A percentile compares a stretch with the other conserved stretches of the same genome.
phyloP scores from a whole-genome alignment of 2,113 vertebrate genomes.

The Gambusia affinis region DNA sequence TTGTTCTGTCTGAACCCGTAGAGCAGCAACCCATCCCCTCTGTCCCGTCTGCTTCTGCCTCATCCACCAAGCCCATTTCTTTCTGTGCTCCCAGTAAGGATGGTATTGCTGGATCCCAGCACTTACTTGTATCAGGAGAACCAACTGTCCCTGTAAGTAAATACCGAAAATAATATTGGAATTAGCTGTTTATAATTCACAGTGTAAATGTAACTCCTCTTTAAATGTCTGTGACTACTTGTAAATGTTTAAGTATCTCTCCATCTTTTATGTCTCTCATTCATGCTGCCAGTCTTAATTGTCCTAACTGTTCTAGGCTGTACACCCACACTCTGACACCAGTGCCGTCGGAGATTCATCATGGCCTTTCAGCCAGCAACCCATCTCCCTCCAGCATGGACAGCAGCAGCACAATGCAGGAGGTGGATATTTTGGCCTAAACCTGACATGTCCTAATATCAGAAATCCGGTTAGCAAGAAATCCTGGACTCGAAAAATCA shows the following conservation, averaged over 20 bases:
- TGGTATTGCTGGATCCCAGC: constrained; percentile 45
- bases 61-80: constrained; percentile 56
- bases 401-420: constrained; percentile 89
- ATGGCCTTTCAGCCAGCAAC: constrained; percentile 77
- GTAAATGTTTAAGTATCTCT: constrained; percentile 39
- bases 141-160: constrained; percentile 79
- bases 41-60: constrained; percentile 57
- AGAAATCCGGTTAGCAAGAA: constrained; percentile 97
- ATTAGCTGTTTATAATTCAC: constrained; percentile 17
- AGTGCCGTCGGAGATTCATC: constrained; percentile 82
- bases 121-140: constrained; percentile 71
- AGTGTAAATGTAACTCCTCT: constrained; percentile 23
- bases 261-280: constrained; percentile 45
- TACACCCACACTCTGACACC: constrained; percentile 81
- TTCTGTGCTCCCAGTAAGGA: constrained; percentile 56
- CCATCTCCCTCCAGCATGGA: constrained; percentile 83
- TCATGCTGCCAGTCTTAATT: constrained; percentile 63
- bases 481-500: constrained; percentile 96
- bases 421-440: constrained; percentile 99
- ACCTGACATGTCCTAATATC: constrained; percentile 98
- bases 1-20: constrained; percentile 54
- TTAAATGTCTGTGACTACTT: constrained; percentile 30
- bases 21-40: constrained; percentile 68
- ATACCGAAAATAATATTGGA: constrained; percentile 15
- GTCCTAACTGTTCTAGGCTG: constrained; percentile 82